Evolutionary conservation across 2,797 vertebrate genomes (phyloP), one percentile per base, ranked within the genome.

Genomic region (Aotus griseimembra): DNA sequence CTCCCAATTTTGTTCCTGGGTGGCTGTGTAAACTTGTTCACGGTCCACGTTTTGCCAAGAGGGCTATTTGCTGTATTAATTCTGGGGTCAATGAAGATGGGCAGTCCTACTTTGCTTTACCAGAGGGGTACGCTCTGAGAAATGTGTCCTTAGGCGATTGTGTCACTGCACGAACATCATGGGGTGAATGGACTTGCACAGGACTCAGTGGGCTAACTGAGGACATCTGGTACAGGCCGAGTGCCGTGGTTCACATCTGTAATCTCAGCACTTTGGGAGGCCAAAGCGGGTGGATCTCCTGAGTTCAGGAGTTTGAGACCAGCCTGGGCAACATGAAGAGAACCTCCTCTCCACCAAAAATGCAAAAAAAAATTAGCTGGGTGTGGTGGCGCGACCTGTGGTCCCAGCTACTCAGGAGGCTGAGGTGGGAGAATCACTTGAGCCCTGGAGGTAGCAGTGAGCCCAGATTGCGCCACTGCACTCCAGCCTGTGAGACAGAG

Each of bases 401-500:
- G 61, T 67, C 61, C 33, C 15, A 67, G 61, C 61, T 67, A 67
- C 61, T 67, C 33, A 67, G 33, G 33, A n/a, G 61, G 61, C 61
- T n/a, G 61, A n/a, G 61, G 61, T 67, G 4, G 33, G 15, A n/a
- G 61, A 67, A 67, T 67, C 33, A 67, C 7, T 67, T 9, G 61
- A 67, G 33, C 15, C 61, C 61, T 67, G 33, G 61, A 67, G 58
- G 33, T 19, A n/a, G 61, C 61, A n/a, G 33, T n/a, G 61, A 67
- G 30, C 33, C 33, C 3, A 67, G 61, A 67, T n/a, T 1, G 6
- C 6, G 15, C 61, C 61, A 67, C 15, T n/a, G 61, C 7, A 33
- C 30, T 17, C 33, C 33, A 67, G 61, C 15, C 7, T 4, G 0
- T 1, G 61, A 3, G 0, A n/a, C 3, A 64, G 30, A 7, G 3